Evolutionary conservation across 1,140 invertebrate genomes (phyloP), one percentile per base, ranked within the genome.

Genomic region (Drosophila nigromelanica): DNA sequence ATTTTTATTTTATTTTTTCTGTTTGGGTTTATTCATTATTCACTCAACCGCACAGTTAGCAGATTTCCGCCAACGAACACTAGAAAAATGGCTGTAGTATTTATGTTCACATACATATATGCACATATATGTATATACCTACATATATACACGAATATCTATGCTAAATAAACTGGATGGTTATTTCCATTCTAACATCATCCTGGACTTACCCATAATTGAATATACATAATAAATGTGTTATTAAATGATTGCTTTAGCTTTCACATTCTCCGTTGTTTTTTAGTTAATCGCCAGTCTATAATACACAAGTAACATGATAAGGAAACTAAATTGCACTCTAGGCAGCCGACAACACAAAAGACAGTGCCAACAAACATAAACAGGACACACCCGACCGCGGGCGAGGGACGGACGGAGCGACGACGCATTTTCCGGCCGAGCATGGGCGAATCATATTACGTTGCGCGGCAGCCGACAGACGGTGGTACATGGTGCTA

Each of bases 371-470:
- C 24, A 33, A 58, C 24, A 58, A 40, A 45, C 40, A 15, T 58
- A 58, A 42, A 33, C 40, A 18, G 24, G 40, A 2, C 51, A 54
- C 51, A 21, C 51, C 14, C 35, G 35, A 7, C 27, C 6, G 24
- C 14, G 8, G 27, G 39, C 15, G 14, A 47, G 11, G 39, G 39
- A 14, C 5, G 12, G 5, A 21, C 11, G 5, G 4, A 7, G 8
- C 8, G 15, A 21, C 43, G 10, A 21, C 43, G 14, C 50, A 60
- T 47, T 60, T 60, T 45, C 15, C 27, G 56, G 33, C 33, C 30
- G 50, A 15, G 11, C 21, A 56, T 56, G 51, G 81, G 58, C 81
- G 70, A 80, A 60, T 47, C 58, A 33, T 21, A 60, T 47, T 47
- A 60, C 40, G 18, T 10, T n/a, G 15, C 12, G 43, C 5, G 18